Evolutionary conservation across 2,888 invertebrate genomes (phyloP), one percentile per base, ranked within the genome.

Genomic region (Anthophora plumipes): DNA sequence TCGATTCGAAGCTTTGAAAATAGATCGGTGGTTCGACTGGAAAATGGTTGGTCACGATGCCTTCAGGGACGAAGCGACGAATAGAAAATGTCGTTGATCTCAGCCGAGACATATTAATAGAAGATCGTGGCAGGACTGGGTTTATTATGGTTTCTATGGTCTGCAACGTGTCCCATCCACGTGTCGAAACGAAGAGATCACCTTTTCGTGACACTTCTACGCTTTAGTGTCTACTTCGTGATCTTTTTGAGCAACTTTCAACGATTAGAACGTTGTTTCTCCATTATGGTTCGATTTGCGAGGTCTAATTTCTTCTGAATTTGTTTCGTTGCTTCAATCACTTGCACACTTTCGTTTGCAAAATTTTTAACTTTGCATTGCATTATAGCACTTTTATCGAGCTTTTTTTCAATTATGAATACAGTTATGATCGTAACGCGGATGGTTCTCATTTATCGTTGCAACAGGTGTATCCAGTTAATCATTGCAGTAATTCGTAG

Each of bases 71-170:
- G 39, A 43, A n/a, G 0, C 31, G 50, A 52, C 50, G 25, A 55
- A 50, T 25, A 37, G 50, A 37, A 50, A 55, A 55, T 61, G 55
- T 77, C 39, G n/a, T 20, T 48, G 46, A 17, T 59, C 54, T 39
- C 22, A 17, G 31, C 6, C 6, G 37, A n/a, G 57, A 59, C 64
- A 54, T 78, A 78, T 78, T 78, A 78, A 79, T 70, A 78, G 59
- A 78, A 77, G 39, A 77, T 77, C 63, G 37, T 22, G 6, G n/a
- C 11, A 31, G 22, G 12, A 54, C n/a, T 22, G 20, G 25, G 61
- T 55, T 76, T 69, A 69, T 64, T 69, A 69, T 64, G 57, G 20
- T 68, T 46, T 1, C 54, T 39, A 3, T 9, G 31, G 4, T 37
- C 39, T n/a, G 39, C 11, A 22, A 37, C 17, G 12, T 14, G 50